phyloP scores from a whole-genome alignment of 2,888 invertebrate species.

The Megaustenia siamemsis region DNA sequence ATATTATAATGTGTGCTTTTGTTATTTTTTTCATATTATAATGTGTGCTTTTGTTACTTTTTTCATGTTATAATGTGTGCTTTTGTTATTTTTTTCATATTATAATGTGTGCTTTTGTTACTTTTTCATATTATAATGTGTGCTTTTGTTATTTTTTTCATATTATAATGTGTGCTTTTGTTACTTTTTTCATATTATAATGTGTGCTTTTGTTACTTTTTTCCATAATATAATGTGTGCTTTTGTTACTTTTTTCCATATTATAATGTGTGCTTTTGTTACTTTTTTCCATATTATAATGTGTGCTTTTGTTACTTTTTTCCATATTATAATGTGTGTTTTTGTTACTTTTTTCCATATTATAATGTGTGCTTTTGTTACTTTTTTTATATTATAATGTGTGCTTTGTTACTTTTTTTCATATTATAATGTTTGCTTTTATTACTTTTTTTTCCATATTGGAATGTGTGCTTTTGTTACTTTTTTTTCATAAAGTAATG shows the following conservation, averaged over 20 bases:
- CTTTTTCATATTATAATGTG: too few species aligned
- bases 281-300: too few species aligned
- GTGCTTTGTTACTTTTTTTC: not conserved
- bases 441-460: not conserved
- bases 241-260: too few species aligned
- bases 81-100: not conserved
- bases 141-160: too few species aligned
- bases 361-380: too few species aligned
- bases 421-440: not conserved
- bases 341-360: too few species aligned
- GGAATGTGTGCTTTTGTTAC: too few species aligned
- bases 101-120: not conserved
- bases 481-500: too few species aligned
- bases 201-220: too few species aligned
- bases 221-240: not conserved
- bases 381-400: not conserved
- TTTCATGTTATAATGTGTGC: not conserved
- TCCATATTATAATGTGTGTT: too few species aligned
- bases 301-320: too few species aligned
- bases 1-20: not conserved
- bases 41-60: not conserved
- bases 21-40: not conserved
- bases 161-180: not conserved
- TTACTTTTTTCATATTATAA: not conserved
- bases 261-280: too few species aligned